Conservation (phyloP, 2,888 invertebrate species). For the Andrena trimmerana region DNA sequence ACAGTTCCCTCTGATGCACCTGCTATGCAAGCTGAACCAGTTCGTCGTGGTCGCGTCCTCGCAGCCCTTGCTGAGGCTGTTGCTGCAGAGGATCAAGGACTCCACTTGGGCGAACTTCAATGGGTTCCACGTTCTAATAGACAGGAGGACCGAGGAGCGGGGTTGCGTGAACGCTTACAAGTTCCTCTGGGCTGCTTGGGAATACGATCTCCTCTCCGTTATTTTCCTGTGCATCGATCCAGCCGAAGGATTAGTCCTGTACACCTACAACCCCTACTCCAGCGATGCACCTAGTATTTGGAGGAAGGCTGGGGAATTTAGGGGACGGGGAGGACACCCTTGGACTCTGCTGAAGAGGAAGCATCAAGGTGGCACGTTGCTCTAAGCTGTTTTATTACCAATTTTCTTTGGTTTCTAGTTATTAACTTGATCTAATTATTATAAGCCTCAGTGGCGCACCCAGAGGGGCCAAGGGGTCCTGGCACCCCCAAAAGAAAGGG, state of each 20-base stretch:
- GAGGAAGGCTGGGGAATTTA: constrained; percentile 38
- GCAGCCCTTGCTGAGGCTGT: constrained; percentile 36
- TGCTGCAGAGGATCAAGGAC: constrained; percentile 57
- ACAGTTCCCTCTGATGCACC: neutral
- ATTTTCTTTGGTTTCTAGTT: no score
- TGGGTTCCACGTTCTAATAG: constrained; percentile 64
- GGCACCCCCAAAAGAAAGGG: no score
- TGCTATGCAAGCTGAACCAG: constrained; percentile 39
- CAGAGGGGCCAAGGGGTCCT: no score
- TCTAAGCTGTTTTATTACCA: no score
- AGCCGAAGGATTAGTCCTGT: constrained; percentile 51
- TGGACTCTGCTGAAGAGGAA: constrained; percentile 62
- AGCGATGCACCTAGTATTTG: constrained; percentile 51
- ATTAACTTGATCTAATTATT: no score
- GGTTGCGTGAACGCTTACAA: constrained; percentile 62
- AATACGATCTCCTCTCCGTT: constrained; percentile 56
- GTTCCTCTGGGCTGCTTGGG: constrained; percentile 66
- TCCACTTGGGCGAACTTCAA: constrained; percentile 67
- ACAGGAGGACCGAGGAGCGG: constrained; percentile 41
- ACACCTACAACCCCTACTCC: constrained; percentile 70
- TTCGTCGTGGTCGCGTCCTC: constrained; percentile 59
- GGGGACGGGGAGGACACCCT: constrained; percentile 63
- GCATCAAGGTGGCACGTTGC: constrained; percentile 18
- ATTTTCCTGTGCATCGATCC: constrained; percentile 68
- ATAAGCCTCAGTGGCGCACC: no score